phyloP scores from a whole-genome alignment of 2,113 vertebrate genomes.

The Oncorhynchus tshawytscha region DNA sequence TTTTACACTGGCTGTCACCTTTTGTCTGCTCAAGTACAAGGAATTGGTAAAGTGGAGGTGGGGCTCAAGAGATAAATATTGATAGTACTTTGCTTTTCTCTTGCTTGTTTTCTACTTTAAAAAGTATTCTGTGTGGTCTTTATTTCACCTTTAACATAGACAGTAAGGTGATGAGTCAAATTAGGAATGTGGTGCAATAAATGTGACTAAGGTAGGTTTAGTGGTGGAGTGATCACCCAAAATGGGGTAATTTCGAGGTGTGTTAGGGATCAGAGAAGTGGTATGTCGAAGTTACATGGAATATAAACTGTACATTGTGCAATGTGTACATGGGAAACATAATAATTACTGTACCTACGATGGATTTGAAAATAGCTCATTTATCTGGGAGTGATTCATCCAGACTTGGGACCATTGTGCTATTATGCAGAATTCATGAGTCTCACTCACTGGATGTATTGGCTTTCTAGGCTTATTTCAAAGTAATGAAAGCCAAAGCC shows the following conservation, averaged over 20 bases:
- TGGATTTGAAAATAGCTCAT: background rate
- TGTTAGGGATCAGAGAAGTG: background rate
- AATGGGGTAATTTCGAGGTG: background rate
- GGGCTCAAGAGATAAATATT: background rate
- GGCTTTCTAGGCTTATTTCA: background rate
- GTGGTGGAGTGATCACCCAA: background rate
- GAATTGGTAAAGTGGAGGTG: background rate
- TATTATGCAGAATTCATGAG: background rate
- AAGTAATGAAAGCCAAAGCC: background rate
- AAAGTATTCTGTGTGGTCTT: too few species aligned
- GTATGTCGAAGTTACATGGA: background rate
- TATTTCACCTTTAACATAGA: too few species aligned
- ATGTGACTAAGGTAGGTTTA: background rate
- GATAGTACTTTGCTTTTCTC: background rate
- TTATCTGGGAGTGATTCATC: too few species aligned
- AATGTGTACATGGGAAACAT: background rate
- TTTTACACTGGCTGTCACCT: constrained; percentile 9
- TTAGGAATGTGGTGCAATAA: too few species aligned
- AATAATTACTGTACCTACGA: background rate
- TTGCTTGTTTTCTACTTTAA: background rate
- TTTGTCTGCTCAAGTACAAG: background rate
- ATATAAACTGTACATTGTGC: background rate
- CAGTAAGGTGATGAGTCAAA: too few species aligned
- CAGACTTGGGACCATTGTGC: too few species aligned
- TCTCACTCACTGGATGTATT: background rate